Conservation (phyloP, 2,113 vertebrate genomes). For the Phylloscopus trochilus region DNA sequence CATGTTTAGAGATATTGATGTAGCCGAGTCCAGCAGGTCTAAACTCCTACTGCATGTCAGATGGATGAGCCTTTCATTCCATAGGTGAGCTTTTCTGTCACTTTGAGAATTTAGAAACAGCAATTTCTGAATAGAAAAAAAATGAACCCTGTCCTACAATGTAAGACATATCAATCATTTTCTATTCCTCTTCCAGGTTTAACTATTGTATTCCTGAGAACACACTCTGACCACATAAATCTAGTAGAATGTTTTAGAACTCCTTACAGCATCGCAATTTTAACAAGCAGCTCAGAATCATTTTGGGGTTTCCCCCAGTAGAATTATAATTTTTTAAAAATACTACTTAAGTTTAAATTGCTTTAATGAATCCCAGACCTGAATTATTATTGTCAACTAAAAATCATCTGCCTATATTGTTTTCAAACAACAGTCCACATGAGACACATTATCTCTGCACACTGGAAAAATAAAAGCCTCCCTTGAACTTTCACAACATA, state of each 20-base stretch:
- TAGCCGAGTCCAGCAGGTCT: not conserved
- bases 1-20: fast-evolving
- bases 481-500: not conserved
- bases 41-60: not conserved
- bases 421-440: not conserved
- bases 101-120: not conserved
- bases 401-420: not conserved
- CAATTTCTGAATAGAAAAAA: not conserved
- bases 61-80: not conserved
- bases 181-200: not conserved
- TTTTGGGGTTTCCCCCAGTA: not conserved
- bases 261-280: not conserved
- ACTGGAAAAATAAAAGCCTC: not conserved
- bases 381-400: not conserved
- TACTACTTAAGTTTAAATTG: not conserved
- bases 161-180: not conserved
- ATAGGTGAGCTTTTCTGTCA: not conserved
- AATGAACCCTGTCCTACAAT: not conserved
- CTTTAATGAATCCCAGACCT: not conserved
- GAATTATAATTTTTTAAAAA: not conserved
- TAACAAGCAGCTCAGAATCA: not conserved
- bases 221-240: not conserved
- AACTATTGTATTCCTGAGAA: not conserved
- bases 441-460: not conserved
- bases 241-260: not conserved